Evolutionary conservation across 2,797 vertebrate genomes (phyloP), one percentile per base, ranked within the genome.

Genomic region (Danionella dracula): DNA sequence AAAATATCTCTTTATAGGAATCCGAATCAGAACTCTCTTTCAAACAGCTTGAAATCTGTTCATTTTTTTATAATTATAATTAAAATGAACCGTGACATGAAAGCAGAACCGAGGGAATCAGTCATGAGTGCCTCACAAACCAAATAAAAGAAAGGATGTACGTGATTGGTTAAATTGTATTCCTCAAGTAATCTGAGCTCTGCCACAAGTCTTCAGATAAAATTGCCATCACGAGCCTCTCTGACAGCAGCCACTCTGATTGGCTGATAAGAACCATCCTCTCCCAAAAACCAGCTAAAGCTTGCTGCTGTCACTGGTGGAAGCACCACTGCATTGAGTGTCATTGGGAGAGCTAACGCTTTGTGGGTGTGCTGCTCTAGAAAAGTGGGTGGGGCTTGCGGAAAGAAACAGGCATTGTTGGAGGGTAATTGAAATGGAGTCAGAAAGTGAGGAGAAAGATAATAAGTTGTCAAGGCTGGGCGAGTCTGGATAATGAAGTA

Each of bases 391-490:
- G 56, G 58, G 35, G 21, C 58, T 46, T 38, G 21, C 13, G 69
- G 65, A 69, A 72, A 80, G 78, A 76, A 78, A 83, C 78, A 81
- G 77, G 84, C 84, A 83, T 85, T 82, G 85, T 82, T 87, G 85
- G 84, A 90, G 79, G 79, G 82, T 90, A 90, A 90, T 89, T 90
- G 89, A 90, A 90, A 90, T 86, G 83, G 86, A 90, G 87, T 87
- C 86, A 82, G 86, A n/a, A 85, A 83, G 83, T 84, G 80, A 78
- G 74, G 76, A 86, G 81, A 86, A 87, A 88, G 86, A 89, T 90
- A 89, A 89, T 90, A 89, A 88, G 77, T 79, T 85, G 87, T 89
- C 88, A 88, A 75, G 88, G 83, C 81, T 70, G 81, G 85, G 70
- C 58, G 81, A 78, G 76, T 84, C 77, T 69, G 82, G 79, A 84